Evolutionary conservation across 2,888 invertebrate species (phyloP), one percentile per base, ranked within the genome.

Genomic region (Nomada flava): DNA sequence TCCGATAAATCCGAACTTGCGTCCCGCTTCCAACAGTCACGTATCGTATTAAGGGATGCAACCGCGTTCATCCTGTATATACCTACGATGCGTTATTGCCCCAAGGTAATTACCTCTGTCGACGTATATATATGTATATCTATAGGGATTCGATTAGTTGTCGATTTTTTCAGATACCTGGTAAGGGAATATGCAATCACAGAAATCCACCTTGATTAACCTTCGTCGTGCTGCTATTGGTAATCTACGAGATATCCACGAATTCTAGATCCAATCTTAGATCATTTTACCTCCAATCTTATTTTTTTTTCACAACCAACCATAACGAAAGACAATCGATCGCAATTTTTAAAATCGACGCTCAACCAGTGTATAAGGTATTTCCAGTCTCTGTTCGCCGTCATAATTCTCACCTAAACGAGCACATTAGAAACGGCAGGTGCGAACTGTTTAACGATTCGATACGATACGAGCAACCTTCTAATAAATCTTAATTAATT

Each of bases 1-100:
- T 15, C 10, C 42, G 36, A 29, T 59, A 26, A 23, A 59, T 36
- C 44, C 57, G 20, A 36, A 53, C 42, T 47, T 53, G 59, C 50
- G 18, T 59, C n/a, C 75, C 55, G 29, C 71, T 42, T 65, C 55
- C 26, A 15, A 67, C 47, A 62, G 82, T 79, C 80, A 84, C 83
- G 82, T 83, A 82, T 83, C 78, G 52, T 76, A 86, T 87, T 85
- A 85, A 83, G 62, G 79, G 75, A 82, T 79, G 82, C 74, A 81
- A 82, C 71, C 65, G 73, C 59, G 59, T 62, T 77, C 67, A 55
- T 72, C 62, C 36, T 59, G 52, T 62, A 63, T 59, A 47, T 64
- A 59, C 62, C 57, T 50, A 76, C 63, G 72, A 71, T 76, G 52
- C 74, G 80, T 82, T 69, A 50, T 53, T 63, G 55, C 23, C 13